Base-by-base conservation (phyloP, 2,888 invertebrate species). In the Polydrusus cervinus region DNA sequence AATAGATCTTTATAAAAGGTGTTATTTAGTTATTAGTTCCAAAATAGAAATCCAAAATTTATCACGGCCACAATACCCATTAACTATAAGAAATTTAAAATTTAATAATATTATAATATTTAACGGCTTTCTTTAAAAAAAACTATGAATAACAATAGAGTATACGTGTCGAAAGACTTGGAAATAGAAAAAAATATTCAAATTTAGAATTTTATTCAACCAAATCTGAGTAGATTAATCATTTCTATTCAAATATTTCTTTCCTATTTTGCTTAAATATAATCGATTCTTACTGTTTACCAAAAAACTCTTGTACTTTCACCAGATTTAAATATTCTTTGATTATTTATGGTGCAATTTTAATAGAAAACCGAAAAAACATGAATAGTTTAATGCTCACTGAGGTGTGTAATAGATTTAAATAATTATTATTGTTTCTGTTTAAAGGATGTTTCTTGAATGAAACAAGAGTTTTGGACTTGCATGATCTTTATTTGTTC, bases 261-360 rank as follows among this genome's bases (percentile, higher is more conserved):
- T 25, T 25, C 11, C 51, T 49, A 51, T 20, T 51, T 51, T 51
- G 51, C 51, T 11, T 51, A 51, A 47, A 20, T 49, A 20, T 20
- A 49, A 51, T 51, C 20, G 20, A 20, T 51, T 51, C 20, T 18
- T 20, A 51, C 20, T 25, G 11, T 51, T 51, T 51, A 16, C 13
- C 9, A 16, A 8, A 47, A 47, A 47, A 47, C 47, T 13, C 8
- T 47, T 8, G n/a, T 8, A 43, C 43, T 43, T 43, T 43, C 43
- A 43, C 16, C 47, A 47, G 14, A 47, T 47, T n/a, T 47, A 0
- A 47, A 47, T 47, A 47, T 47, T 47, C 16, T 16, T 47, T 16
- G 47, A 47, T 47, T 47, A 8, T 47, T 16, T 9, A 43, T 47
- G 3, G 16, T 1, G 16, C 14, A 6, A 47, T 47, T 34, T 47